phyloP scores from a whole-genome alignment of 2,888 invertebrate genomes.

The Oscheius sp. region DNA sequence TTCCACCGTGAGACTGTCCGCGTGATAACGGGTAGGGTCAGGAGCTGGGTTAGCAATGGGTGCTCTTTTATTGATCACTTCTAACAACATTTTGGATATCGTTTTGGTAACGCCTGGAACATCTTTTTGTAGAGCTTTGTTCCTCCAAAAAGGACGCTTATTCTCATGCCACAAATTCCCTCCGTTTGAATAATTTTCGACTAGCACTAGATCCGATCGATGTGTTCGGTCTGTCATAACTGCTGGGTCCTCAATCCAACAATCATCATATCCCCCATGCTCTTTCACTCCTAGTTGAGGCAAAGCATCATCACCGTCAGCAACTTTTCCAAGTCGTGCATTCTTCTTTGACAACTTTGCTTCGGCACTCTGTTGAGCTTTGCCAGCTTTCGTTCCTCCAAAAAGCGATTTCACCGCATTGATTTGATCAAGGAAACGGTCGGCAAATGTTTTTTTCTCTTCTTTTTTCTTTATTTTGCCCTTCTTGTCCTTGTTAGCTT shows the following conservation, averaged over 20 bases:
- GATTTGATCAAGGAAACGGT: neutral
- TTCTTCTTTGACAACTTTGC: neutral
- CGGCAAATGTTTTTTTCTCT: neutral
- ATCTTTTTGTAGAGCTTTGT: constrained; percentile 2
- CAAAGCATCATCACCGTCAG: constrained; percentile 6
- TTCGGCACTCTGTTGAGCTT: constrained; percentile 1
- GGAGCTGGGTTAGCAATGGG: neutral
- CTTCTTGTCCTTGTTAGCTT: neutral
- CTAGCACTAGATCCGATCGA: neutral
- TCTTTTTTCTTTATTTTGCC: neutral
- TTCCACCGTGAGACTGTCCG: neutral
- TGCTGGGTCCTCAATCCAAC: constrained; percentile 5
- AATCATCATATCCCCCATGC: neutral
- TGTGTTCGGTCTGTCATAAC: constrained; percentile 5
- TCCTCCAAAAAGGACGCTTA: constrained; percentile 14
- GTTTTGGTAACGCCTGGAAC: neutral
- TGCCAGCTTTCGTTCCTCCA: neutral
- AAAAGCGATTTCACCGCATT: neutral
- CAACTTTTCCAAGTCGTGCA: neutral
- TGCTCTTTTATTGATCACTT: neutral
- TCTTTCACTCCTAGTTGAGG: constrained; percentile 2
- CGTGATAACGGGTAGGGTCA: neutral
- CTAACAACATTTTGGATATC: constrained; percentile 5
- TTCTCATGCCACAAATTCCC: constrained; percentile 13
- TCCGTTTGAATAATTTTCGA: constrained; percentile 3